Evolutionary conservation across 2,797 vertebrate species (phyloP), one percentile per base, ranked within the genome.

Genomic region (Gallinago nigripennis): DNA sequence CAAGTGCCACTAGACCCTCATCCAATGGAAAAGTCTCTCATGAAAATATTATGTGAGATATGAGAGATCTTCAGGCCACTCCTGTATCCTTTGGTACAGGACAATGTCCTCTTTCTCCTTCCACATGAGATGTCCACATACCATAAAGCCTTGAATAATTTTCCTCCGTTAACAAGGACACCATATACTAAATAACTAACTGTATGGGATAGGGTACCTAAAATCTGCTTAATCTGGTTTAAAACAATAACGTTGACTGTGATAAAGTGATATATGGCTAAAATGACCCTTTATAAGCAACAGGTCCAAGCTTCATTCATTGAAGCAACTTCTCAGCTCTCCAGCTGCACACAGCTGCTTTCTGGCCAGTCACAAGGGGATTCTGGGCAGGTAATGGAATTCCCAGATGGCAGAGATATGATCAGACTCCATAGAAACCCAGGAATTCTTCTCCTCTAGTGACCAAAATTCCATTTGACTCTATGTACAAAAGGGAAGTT

Each of bases 281-380:
- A 79, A 78, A 60, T 11, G 3, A 31, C 35, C 21, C n/a, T 68
- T 43, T 20, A 3, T 8, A 64, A 82, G 63, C 24, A 68, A 11
- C 1, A 18, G 24, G 27, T 46, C 30, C n/a, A 31, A 51, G 53
- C 18, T 16, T 6, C n/a, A 69, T 20, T 28, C 31, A 48, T 16
- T 43, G 9, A 20, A 60, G 58, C 41, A 60, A 35, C 16, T 54
- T 82, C 48, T 13, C 28, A 31, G 2, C 33, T 23, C 28, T 33
- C 51, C 57, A 86, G 57, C 27, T 68, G 64, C 61, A 65, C 0
- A 2, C 77, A 90, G 83, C 65, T 86, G 65, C 58, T 77, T 39
- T 80, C 65, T 23, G 31, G n/a, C 19, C 37, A 17, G 45, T 68
- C 33, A 37, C 2, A 0, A 0, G 12, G 33, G 37, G 3, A 24